Conservation (phyloP, 2,888 invertebrate genomes). For the Campaea margaritaria region DNA sequence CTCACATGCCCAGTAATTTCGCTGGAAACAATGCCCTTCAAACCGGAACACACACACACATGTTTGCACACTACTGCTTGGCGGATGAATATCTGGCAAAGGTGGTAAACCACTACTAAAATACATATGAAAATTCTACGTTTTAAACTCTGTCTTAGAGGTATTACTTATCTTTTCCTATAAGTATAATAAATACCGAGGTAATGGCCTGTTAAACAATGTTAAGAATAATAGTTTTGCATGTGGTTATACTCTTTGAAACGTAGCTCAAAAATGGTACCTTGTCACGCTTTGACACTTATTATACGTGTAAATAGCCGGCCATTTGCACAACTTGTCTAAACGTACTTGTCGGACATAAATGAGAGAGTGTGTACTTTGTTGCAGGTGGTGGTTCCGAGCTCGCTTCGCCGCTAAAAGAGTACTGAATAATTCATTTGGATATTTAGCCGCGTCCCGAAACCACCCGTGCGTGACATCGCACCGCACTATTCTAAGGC, state of each 20-base stretch:
- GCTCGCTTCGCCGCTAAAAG: slow-evolving; percentile 71
- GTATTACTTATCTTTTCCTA: background rate
- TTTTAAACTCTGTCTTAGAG: no score
- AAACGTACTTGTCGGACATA: slow-evolving; percentile 63
- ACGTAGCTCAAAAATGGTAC: slow-evolving; percentile 17
- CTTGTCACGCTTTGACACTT: slow-evolving; percentile 27
- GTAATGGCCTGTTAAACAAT: slow-evolving; percentile 24
- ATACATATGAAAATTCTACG: no score
- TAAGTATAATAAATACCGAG: slow-evolving; percentile 5
- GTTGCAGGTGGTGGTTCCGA: slow-evolving; percentile 71
- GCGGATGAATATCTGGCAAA: no score
- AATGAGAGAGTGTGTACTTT: slow-evolving; percentile 76
- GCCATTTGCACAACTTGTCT: slow-evolving; percentile 58
- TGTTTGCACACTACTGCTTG: no score
- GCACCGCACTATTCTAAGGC: slow-evolving; percentile 47
- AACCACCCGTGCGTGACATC: slow-evolving; percentile 56
- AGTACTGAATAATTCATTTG: slow-evolving; percentile 80
- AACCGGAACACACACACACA: no score
- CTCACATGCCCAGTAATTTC: no score
- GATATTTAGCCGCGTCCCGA: slow-evolving; percentile 74
- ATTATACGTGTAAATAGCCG: slow-evolving; percentile 53
- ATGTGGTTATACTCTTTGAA: slow-evolving; percentile 9
- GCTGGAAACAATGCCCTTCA: no score
- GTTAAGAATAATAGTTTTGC: slow-evolving; percentile 13
- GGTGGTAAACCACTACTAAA: no score